phyloP scores from a whole-genome alignment of 2,113 vertebrate species.

The Pholis gunnellus region DNA sequence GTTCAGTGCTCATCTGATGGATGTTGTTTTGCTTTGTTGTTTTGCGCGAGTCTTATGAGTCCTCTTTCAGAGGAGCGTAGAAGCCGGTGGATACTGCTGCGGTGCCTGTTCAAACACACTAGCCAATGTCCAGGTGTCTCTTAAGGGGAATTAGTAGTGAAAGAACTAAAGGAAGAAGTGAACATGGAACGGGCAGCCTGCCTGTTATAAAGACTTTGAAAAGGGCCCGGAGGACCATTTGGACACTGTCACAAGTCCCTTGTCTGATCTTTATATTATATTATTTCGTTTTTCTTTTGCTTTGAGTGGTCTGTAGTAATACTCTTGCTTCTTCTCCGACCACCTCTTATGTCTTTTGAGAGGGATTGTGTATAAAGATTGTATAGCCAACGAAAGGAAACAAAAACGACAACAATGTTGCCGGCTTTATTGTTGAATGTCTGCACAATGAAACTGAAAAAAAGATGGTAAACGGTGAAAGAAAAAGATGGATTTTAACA shows the following conservation, averaged over 20 bases:
- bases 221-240: background rate
- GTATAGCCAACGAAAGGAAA: background rate
- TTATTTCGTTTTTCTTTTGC: background rate
- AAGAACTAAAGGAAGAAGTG: background rate
- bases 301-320: background rate
- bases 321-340: background rate
- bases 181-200: background rate
- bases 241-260: background rate
- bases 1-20: conserved; percentile 68
- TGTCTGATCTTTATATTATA: background rate
- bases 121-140: background rate
- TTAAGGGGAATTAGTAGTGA: background rate
- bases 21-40: conserved; percentile 75
- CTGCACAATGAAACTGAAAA: background rate
- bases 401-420: background rate
- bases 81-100: conserved; percentile 15
- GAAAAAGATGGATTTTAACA: background rate
- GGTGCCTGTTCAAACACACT: conserved; percentile 47
- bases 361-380: background rate
- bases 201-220: background rate
- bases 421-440: background rate
- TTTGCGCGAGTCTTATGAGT: conserved; percentile 22
- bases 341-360: background rate
- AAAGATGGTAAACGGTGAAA: background rate
- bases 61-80: conserved; percentile 18